A percentile compares a stretch with the other conserved stretches of the same genome.
Conservation (phyloP, 2,888 invertebrate genomes). For the Cosmorhoe ocellata region DNA sequence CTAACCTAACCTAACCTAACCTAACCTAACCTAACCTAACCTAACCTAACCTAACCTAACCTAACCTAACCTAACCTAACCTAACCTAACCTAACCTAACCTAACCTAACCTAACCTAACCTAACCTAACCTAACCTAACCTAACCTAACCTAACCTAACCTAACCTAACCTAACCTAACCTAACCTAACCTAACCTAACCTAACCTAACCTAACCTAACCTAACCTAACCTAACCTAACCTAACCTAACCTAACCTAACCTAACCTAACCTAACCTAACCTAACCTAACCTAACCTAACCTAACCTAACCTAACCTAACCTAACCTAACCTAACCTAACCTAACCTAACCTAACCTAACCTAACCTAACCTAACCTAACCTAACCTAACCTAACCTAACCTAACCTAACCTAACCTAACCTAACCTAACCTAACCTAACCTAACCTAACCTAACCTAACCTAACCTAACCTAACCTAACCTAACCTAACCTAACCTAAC, state of each 20-base stretch:
- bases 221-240: constrained; percentile 27
- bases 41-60: constrained; percentile 7
- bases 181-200: constrained; percentile 31
- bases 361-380: constrained; percentile 30
- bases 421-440: constrained; percentile 20
- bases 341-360: constrained; percentile 22
- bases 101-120: constrained; percentile 8
- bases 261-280: constrained; percentile 25
- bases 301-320: background rate
- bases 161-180: constrained; percentile 28
- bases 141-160: constrained; percentile 25
- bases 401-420: constrained; percentile 26
- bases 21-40: constrained; percentile 9
- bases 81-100: background rate
- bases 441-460: no score
- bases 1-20: no score
- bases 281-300: constrained; percentile 21
- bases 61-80: no score
- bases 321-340: background rate
- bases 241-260: constrained; percentile 25
- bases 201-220: constrained; percentile 29
- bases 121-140: no score
- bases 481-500: no score
- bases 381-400: constrained; percentile 30
- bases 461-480: no score